A percentile compares a stretch with the other conserved stretches of the same genome.
phyloP scores from a whole-genome alignment of 2,113 vertebrate genomes.

The Grantiella picta region DNA sequence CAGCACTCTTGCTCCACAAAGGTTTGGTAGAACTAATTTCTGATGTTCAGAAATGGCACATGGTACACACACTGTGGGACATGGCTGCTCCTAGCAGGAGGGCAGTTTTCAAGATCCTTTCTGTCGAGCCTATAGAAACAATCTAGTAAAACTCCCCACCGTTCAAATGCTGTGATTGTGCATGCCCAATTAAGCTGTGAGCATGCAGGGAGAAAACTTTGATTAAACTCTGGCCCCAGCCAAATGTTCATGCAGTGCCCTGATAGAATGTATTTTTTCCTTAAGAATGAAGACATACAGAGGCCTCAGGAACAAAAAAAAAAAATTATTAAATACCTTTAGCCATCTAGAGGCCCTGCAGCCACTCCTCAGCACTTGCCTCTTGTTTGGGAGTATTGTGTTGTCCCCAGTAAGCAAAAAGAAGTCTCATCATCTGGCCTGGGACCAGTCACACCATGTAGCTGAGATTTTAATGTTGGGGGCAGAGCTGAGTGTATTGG shows the following conservation, averaged over 20 bases:
- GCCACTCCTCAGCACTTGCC: not conserved
- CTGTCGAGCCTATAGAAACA: not conserved
- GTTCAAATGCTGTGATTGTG: not conserved
- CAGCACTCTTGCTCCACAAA: not conserved
- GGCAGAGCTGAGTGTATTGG: not conserved
- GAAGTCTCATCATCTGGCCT: not conserved
- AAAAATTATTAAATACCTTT: not conserved
- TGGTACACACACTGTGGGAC: not conserved
- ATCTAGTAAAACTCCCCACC: not conserved
- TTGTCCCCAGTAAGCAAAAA: not conserved
- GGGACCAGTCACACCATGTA: accelerated
- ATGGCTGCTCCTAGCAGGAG: not conserved
- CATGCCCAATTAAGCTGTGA: not conserved
- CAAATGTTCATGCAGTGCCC: not conserved
- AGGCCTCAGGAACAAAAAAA: not conserved
- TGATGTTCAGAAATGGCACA: not conserved
- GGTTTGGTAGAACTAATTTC: not conserved
- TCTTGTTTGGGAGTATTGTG: not conserved
- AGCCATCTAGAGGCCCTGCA: not conserved
- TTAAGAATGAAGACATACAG: not conserved
- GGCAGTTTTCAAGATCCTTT: not conserved
- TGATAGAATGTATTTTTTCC: not conserved
- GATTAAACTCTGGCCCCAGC: not conserved
- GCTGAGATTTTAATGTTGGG: not conserved
- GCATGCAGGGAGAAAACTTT: not conserved